phyloP scores from a whole-genome alignment of 2,888 invertebrate genomes.

The Hipparchia sbordonii region DNA sequence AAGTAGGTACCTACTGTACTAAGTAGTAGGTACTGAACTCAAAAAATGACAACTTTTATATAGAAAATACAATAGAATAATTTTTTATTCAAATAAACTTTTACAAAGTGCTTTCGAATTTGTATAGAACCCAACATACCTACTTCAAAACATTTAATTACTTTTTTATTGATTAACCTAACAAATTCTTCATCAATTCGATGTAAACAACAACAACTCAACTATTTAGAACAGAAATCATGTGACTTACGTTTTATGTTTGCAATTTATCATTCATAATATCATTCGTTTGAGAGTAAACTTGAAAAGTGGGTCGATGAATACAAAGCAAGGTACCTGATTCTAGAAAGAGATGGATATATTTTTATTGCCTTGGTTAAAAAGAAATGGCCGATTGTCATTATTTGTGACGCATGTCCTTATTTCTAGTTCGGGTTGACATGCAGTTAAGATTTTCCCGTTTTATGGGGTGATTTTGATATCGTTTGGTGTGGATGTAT shows the following conservation, averaged over 20 bases:
- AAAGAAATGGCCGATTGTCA: constrained; percentile 1
- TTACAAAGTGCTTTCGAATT: no score
- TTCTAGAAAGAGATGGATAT: constrained; percentile 6
- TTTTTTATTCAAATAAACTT: no score
- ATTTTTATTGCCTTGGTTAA: not conserved
- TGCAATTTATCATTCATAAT: not conserved
- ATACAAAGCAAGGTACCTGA: not conserved
- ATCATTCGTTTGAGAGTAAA: not conserved
- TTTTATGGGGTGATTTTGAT: not conserved
- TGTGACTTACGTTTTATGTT: not conserved
- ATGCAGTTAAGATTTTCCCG: not conserved
- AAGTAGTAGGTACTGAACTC: no score
- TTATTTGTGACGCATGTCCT: constrained; percentile 7
- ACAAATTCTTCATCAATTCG: no score
- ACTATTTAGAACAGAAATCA: not conserved
- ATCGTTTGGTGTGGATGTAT: not conserved
- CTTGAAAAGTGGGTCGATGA: not conserved
- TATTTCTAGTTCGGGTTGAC: constrained; percentile 3
- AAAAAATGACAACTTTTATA: no score
- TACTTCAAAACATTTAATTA: no score
- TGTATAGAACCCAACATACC: no score
- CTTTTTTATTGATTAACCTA: no score
- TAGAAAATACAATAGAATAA: no score
- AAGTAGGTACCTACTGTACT: no score
- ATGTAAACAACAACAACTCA: not conserved